phyloP scores from a whole-genome alignment of 2,113 vertebrate genomes.

The Myanophis thanlyinensis region DNA sequence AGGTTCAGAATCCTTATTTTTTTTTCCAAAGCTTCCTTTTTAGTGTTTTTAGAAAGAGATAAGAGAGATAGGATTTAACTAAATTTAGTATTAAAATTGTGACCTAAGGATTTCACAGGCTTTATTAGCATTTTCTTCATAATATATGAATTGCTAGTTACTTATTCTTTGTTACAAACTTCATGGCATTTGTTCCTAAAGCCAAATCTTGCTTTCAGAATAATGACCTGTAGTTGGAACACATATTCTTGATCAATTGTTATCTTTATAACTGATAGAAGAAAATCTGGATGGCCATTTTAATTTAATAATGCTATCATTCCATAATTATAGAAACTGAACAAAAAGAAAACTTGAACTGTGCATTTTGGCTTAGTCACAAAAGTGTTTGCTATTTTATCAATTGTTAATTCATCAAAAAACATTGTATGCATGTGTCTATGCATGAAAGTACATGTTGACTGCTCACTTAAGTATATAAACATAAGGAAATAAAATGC shows the following conservation, averaged over 20 bases:
- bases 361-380: conserved; percentile 29
- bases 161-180: background rate
- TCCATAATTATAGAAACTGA: conserved; percentile 41
- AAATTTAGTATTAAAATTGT: background rate
- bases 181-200: background rate
- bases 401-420: conserved; percentile 29
- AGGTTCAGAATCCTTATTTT: background rate
- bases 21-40: too few relatives aligned
- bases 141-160: background rate
- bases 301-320: background rate
- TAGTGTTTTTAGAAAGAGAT: background rate
- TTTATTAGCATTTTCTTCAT: background rate
- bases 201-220: background rate
- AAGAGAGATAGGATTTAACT: background rate
- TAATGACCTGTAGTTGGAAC: background rate
- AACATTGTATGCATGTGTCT: background rate
- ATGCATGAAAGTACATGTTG: conserved; percentile 7
- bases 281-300: background rate
- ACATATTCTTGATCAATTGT: background rate
- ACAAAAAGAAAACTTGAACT: conserved; percentile 38
- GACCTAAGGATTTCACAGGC: background rate
- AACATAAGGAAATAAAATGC: conserved; percentile 52
- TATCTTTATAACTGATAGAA: background rate
- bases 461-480: background rate
- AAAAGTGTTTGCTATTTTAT: conserved; percentile 47